phyloP scores from a whole-genome alignment of 2,888 invertebrate genomes.

The Cerceris ruficornis region DNA sequence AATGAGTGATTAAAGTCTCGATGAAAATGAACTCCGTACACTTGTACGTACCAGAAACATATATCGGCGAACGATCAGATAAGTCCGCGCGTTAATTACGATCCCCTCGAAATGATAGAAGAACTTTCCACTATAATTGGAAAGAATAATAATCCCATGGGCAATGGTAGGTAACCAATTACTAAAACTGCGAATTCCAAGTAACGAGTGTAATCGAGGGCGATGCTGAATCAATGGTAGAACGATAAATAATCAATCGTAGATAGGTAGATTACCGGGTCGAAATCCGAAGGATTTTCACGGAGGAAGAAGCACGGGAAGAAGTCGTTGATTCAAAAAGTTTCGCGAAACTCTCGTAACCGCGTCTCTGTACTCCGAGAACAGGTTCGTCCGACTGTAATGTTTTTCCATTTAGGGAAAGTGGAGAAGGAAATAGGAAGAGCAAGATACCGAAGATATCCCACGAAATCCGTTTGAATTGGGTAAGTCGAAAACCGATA shows the following conservation, averaged over 20 bases:
- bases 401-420: slow-evolving; percentile 70
- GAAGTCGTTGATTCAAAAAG: slow-evolving; percentile 67
- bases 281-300: neutral
- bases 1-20: slow-evolving; percentile 47
- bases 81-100: slow-evolving; percentile 22
- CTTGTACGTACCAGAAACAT: slow-evolving; percentile 1
- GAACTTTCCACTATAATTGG: neutral
- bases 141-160: neutral
- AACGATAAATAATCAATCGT: slow-evolving; percentile 61
- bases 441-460: slow-evolving; percentile 26
- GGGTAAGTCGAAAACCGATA: slow-evolving; percentile 44
- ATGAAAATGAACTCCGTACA: slow-evolving; percentile 30
- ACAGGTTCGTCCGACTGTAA: slow-evolving; percentile 32
- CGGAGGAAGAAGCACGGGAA: slow-evolving; percentile 9
- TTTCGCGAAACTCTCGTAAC: slow-evolving; percentile 63
- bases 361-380: slow-evolving; percentile 15
- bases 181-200: neutral
- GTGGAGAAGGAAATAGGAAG: slow-evolving; percentile 29
- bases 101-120: slow-evolving; percentile 18
- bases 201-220: neutral
- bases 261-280: slow-evolving; percentile 54
- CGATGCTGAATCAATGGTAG: slow-evolving; percentile 53
- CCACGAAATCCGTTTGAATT: slow-evolving; percentile 45
- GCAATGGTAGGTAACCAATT: neutral
- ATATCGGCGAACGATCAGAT: slow-evolving; percentile 18